phyloP scores from a whole-genome alignment of 2,113 vertebrate species.

The Lophotis ruficrista region DNA sequence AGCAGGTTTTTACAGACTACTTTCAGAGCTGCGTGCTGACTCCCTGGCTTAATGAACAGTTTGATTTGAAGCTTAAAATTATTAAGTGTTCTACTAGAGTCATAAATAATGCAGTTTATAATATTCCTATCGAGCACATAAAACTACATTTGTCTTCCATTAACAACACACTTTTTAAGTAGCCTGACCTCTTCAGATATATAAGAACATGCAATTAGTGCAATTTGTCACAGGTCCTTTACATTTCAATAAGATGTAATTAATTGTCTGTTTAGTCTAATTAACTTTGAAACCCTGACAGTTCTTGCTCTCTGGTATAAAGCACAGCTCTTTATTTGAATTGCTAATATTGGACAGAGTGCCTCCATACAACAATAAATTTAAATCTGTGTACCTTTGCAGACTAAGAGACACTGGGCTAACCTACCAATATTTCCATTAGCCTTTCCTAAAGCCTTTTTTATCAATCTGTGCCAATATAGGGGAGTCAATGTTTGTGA shows the following conservation, averaged over 20 bases:
- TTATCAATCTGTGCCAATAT: not conserved
- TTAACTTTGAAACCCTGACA: constrained; percentile 78
- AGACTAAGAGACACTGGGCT: not conserved
- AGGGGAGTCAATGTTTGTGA: not conserved
- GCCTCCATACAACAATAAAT: constrained; percentile 23
- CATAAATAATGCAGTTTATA: constrained; percentile 81
- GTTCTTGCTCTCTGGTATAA: constrained; percentile 70
- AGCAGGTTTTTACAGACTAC: constrained; percentile 62
- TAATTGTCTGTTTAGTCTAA: constrained; percentile 82
- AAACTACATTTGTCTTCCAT: constrained; percentile 79
- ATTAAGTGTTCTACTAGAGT: constrained; percentile 72
- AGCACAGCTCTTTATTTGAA: constrained; percentile 68
- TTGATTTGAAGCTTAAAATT: constrained; percentile 78
- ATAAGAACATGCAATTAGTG: constrained; percentile 75
- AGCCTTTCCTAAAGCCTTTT: not conserved
- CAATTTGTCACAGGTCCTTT: constrained; percentile 82
- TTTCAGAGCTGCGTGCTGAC: constrained; percentile 55
- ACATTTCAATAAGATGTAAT: constrained; percentile 80
- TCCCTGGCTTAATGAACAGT: constrained; percentile 73
- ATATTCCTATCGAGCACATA: constrained; percentile 75
- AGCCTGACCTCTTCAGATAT: constrained; percentile 78
- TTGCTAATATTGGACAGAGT: constrained; percentile 72
- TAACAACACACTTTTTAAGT: constrained; percentile 73
- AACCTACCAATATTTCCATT: not conserved
- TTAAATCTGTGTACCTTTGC: not conserved